Conservation (phyloP, 2,888 invertebrate genomes). For the Ernsta delagoae region DNA sequence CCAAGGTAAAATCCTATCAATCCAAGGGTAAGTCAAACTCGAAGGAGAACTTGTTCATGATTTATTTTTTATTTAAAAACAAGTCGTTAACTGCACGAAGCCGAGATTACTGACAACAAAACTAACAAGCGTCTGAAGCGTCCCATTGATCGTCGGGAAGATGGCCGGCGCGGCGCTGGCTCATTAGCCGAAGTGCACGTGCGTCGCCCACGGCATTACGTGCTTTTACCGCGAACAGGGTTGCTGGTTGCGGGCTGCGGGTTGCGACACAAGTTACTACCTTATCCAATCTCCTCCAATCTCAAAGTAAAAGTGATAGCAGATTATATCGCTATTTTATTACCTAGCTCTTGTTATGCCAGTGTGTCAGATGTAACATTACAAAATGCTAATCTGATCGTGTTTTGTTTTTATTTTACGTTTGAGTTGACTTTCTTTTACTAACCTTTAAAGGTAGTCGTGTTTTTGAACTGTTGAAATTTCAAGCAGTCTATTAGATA, state of each 20-base stretch:
- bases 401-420: neutral
- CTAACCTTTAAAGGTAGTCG: neutral
- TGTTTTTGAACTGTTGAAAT: no score
- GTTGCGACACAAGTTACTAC: conserved; percentile 25
- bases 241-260: conserved; percentile 27
- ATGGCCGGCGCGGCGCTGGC: conserved; percentile 55
- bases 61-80: conserved; percentile 15
- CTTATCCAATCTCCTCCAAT: conserved; percentile 16
- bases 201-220: conserved; percentile 67
- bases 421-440: neutral
- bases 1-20: neutral
- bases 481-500: neutral
- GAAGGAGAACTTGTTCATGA: neutral
- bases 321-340: conserved; percentile 18
- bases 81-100: conserved; percentile 8
- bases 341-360: neutral
- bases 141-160: conserved; percentile 65
- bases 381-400: conserved; percentile 1
- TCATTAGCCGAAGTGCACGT: conserved; percentile 73
- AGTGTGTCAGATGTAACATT: neutral
- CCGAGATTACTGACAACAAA: conserved; percentile 48
- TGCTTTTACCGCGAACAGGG: conserved; percentile 42
- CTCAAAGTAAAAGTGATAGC: conserved; percentile 21
- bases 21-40: neutral
- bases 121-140: conserved; percentile 56